Evolutionary conservation across 2,113 vertebrate genomes (phyloP), one percentile per base, ranked within the genome.

Genomic region (Todiramphus chloris): DNA sequence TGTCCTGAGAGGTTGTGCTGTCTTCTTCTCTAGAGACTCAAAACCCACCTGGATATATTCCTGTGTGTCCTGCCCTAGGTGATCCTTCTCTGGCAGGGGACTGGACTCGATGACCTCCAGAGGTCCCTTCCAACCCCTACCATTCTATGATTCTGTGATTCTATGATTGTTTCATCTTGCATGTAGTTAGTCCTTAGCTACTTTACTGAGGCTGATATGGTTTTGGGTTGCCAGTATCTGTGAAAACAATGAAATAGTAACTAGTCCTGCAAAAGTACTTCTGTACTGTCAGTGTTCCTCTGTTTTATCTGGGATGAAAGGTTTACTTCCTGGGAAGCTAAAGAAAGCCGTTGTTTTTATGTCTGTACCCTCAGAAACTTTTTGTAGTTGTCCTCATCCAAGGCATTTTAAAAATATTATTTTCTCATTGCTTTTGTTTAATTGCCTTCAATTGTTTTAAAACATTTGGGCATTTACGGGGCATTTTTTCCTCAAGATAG

Each of bases 241-340:
- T 75, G 76, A 75, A 91, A 89, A 62, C 92, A 83, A 37, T n/a
- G 12, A 62, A 67, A 63, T 70, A 59, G 43, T 28, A 19, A 77
- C 46, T 50, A 91, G 48, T 73, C 39, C 70, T 94, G 81, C 77
- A 90, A 83, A 97, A 94, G 17, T 66, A 55, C 69, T 90, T 80
- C n/a, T 73, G 37, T 67, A 76, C 39, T 90, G 93, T 70, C 30
- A 67, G 56, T 87, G 66, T 55, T 93, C 16, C 48, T 89, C 46
- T 91, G 68, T 92, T 96, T 88, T 86, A 66, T 62, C 82, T 90
- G 16, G 55, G 74, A 88, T 53, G 44, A 84, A 90, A 89, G 37
- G 17, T 87, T 96, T 90, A 62, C 76, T 83, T 93, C 95, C 55
- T 96, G 64, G 62, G 35, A 94, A 93, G 69, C 53, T 89, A 43